A percentile compares a stretch with the other conserved stretches of the same genome.
Conservation (phyloP, 2,888 invertebrate genomes). For the Polyommatus icarus region DNA sequence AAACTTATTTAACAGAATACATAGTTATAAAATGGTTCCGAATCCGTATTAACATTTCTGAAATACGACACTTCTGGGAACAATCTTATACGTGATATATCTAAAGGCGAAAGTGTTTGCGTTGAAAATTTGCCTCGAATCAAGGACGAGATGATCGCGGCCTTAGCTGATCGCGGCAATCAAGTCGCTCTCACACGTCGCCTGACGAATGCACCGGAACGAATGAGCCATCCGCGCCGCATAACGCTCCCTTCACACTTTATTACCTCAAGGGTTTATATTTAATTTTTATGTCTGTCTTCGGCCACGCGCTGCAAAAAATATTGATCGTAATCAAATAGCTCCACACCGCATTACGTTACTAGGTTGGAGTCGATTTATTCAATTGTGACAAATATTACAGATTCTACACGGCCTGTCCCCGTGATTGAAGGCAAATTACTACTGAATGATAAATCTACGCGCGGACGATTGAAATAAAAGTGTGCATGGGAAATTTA, state of each 20-base stretch:
- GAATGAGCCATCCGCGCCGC: constrained; percentile 38
- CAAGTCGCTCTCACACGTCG: constrained; percentile 50
- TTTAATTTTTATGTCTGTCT: constrained; percentile 36
- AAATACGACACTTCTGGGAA: not conserved
- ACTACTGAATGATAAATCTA: constrained; percentile 22
- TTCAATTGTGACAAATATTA: constrained; percentile 32
- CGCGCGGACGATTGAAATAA: not conserved
- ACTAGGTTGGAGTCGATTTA: constrained; percentile 35
- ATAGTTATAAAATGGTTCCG: too few relatives aligned
- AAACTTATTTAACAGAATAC: too few relatives aligned
- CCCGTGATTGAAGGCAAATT: constrained; percentile 46
- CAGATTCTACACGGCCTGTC: constrained; percentile 32
- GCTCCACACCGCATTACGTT: constrained; percentile 40
- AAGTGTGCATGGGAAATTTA: constrained; percentile 11
- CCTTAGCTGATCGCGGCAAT: constrained; percentile 30
- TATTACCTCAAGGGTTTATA: constrained; percentile 37
- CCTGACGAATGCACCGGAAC: constrained; percentile 57
- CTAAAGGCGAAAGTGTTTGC: not conserved
- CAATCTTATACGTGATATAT: not conserved
- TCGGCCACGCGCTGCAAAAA: constrained; percentile 34
- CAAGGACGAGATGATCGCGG: constrained; percentile 1
- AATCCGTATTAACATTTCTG: not conserved
- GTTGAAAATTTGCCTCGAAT: not conserved
- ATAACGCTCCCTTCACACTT: constrained; percentile 40
- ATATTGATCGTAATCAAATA: constrained; percentile 38